Evolutionary conservation across 2,888 invertebrate genomes (phyloP), one percentile per base, ranked within the genome.

Genomic region (Leptinotarsa juncta): DNA sequence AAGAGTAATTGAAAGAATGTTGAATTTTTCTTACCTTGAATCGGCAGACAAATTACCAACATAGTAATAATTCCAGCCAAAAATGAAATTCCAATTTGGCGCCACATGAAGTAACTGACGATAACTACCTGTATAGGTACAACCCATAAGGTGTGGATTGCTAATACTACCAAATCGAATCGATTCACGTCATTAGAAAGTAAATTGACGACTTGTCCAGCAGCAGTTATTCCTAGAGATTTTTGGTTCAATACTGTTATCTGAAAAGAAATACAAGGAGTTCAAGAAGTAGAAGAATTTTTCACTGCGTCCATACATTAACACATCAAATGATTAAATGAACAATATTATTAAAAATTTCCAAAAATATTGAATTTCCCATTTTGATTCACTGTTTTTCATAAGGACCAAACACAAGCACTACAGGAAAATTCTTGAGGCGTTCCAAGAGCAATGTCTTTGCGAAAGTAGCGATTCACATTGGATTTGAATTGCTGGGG

Each of bases 181-280:
- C 95, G 90, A 81, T 92, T 92, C 1, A 96, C 95, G 84, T 96
- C 96, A 83, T 96, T 96, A 0, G 96, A 94, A 88, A 96, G 89
- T 70, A 96, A 87, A 86, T 96, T 96, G 65, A 96, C 92, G 79
- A 96, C 92, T 87, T 95, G 93, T 0, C 96, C 96, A 81, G 94
- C 86, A 87, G 96, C 94, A 0, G 96, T 96, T 83, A 95, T 92
- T 0, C 94, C 93, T 60, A 97, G 86, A 0, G 96, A 93, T 7
- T 90, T 90, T 83, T 91, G 91, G 82, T 92, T 93, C 51, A 94
- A 86, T 76, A 89, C 88, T 71, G 94, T 86, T 3, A 93, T 89
- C 90, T 90, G 77, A 42, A 81, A 84, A 69, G 18, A 12, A 4
- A 10, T n/a, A 42, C 10, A 42, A 42, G 10, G 42, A 42, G 42